These are phyloP conservation scores for Epizoanthus stellaris DNA, from an alignment of 92 coral and sea anemone species.

Conservation along the genomic window DNA sequence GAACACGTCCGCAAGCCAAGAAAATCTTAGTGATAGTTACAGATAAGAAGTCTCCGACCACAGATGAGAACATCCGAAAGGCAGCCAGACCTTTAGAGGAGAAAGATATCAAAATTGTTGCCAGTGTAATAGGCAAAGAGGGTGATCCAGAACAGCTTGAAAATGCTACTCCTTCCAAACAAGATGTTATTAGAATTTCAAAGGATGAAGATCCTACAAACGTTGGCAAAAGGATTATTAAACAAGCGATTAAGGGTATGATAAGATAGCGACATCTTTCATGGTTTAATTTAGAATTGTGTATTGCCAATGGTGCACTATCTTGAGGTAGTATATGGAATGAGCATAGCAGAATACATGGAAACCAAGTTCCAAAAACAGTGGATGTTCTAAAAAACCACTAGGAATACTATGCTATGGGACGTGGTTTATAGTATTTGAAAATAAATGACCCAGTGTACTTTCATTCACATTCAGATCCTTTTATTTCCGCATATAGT, in stretches of 20 bases:
- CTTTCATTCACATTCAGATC: too few species aligned
- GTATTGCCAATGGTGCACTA: too few species aligned
- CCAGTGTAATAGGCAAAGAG: constrained; percentile 65
- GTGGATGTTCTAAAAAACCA: too few species aligned
- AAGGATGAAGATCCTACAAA: constrained; percentile 49
- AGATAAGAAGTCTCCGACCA: constrained; percentile 73
- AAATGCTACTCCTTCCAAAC: constrained; percentile 59
- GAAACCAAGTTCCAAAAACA: too few species aligned
- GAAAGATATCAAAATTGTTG: constrained; percentile 59
- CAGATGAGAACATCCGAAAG: constrained; percentile 56
- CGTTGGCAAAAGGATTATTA: constrained; percentile 48
- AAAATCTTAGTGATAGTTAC: constrained; percentile 82
- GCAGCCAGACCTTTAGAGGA: constrained; percentile 62
- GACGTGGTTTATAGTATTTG: too few species aligned
- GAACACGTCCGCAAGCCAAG: constrained; percentile 78
- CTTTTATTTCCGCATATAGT: too few species aligned
- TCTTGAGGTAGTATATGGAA: too few species aligned
- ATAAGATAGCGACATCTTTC: not conserved
- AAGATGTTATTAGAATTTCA: constrained; percentile 58
- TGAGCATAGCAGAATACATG: too few species aligned
- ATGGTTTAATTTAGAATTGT: not conserved
- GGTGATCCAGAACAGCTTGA: constrained; percentile 64
- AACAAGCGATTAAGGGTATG: constrained; percentile 40
- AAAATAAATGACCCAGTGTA: too few species aligned
- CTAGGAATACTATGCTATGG: too few species aligned